A percentile compares a stretch with the other conserved stretches of the same genome.
Evolutionary conservation across 64 coral and sea anemone genomes (phyloP).

Genomic region (Montipora cactus): DNA sequence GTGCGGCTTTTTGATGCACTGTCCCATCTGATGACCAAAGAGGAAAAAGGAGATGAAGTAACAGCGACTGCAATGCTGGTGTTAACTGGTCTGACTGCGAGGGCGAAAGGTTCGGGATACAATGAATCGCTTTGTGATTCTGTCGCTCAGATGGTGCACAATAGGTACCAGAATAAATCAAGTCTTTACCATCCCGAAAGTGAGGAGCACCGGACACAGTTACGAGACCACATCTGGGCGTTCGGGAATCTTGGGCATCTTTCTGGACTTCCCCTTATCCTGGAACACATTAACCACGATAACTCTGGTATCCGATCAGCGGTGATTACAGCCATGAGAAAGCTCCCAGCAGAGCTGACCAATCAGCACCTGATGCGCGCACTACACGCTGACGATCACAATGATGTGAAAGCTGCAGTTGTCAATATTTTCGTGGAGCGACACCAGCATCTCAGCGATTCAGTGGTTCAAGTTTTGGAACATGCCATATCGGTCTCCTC

Average conservation of each 20-base stretch:
- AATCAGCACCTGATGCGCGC: conserved; percentile 70
- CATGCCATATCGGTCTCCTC: conserved; percentile 87
- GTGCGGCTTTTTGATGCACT: conserved; percentile 73
- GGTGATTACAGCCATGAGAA: conserved; percentile 82
- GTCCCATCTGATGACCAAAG: conserved; percentile 49
- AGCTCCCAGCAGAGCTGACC: conserved; percentile 72
- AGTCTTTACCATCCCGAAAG: conserved; percentile 85
- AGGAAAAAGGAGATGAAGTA: conserved; percentile 58
- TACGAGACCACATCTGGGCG: conserved; percentile 94
- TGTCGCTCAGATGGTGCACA: conserved; percentile 76
- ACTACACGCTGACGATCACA: conserved; percentile 80
- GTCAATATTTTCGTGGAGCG: conserved; percentile 91
- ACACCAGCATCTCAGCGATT: conserved; percentile 64
- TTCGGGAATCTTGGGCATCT: conserved; percentile 95
- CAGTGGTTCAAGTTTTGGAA: conserved; percentile 74
- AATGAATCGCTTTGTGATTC: conserved; percentile 81
- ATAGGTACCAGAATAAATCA: conserved; percentile 84
- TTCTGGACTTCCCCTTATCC: conserved; percentile 78
- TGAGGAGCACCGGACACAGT: conserved; percentile 63
- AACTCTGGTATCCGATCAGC: conserved; percentile 91
- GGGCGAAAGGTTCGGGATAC: conserved; percentile 83
- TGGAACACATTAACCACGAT: conserved; percentile 83
- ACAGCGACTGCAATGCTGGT: conserved; percentile 89
- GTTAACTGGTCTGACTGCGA: conserved; percentile 67
- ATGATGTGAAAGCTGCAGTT: conserved; percentile 87